These are phyloP conservation scores for Brachymystax lenok DNA, from an alignment of 2,797 vertebrate genomes.

Conservation along the genomic window DNA sequence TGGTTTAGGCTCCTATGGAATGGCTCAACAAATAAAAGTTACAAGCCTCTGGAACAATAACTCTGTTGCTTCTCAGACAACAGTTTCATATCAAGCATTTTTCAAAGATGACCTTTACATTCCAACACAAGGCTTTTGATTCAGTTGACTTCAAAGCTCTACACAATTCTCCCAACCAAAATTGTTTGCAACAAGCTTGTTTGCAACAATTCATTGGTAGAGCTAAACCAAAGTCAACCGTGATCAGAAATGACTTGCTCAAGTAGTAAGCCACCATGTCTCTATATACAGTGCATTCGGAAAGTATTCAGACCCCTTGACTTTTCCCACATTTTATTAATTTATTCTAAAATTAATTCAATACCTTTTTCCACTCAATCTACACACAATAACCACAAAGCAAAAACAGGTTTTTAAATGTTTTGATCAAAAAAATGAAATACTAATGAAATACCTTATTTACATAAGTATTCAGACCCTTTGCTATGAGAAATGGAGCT, in stretches of 20 bases:
- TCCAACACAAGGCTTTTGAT: background rate
- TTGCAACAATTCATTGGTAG: background rate
- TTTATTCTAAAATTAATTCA: too few species aligned
- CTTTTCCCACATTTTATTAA: too few species aligned
- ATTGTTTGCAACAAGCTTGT: background rate
- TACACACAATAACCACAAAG: too few species aligned
- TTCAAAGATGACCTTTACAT: background rate
- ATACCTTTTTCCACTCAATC: too few species aligned
- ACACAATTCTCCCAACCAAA: background rate
- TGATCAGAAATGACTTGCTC: background rate
- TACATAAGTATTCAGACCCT: too few species aligned
- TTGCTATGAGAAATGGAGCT: too few species aligned
- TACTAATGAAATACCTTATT: too few species aligned
- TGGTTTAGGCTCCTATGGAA: conserved; percentile 8
- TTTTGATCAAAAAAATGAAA: too few species aligned
- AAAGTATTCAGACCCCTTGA: background rate
- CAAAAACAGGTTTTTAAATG: too few species aligned
- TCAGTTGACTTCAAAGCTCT: background rate
- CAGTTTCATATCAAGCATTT: background rate
- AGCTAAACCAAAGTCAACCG: background rate
- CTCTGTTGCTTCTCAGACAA: background rate
- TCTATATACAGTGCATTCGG: background rate
- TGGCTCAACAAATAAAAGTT: background rate
- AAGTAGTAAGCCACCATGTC: background rate
- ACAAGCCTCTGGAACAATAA: background rate